These are phyloP conservation scores for Pelobates fuscus DNA, from an alignment of 2,113 vertebrate species.

Conservation along the genomic window DNA sequence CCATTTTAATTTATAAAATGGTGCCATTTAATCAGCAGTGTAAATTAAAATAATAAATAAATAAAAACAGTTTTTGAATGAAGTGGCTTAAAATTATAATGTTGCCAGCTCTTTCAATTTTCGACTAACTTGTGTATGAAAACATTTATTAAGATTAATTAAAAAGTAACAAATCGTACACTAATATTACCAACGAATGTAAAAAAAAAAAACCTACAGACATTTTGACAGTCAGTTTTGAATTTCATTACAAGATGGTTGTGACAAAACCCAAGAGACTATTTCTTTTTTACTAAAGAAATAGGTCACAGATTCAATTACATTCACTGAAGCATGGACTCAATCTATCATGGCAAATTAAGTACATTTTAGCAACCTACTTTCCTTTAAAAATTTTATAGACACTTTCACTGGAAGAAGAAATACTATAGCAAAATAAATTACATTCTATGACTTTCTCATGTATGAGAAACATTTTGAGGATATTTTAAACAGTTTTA, in stretches of 20 bases:
- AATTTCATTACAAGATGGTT: conserved; percentile 97
- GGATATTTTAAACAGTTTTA: conserved; percentile 66
- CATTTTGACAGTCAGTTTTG: conserved; percentile 91
- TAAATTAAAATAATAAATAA: too few relatives aligned
- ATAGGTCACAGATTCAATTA: conserved; percentile 99
- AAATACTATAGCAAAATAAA: conserved; percentile 83
- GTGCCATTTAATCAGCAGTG: too few relatives aligned
- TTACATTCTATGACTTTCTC: conserved; percentile 62
- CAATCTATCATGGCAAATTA: conserved; percentile 99
- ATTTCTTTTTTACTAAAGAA: conserved; percentile 98
- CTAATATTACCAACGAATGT: conserved; percentile 83
- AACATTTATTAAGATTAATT: conserved; percentile 84
- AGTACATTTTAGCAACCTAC: conserved; percentile 99
- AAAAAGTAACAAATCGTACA: conserved; percentile 83
- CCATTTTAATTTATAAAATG: too few relatives aligned
- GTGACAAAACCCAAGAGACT: conserved; percentile 97
- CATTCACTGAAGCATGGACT: conserved; percentile 99
- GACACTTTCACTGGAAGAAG: conserved; percentile 94
- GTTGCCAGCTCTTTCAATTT: conserved; percentile 53
- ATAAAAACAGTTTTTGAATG: too few relatives aligned
- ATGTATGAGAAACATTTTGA: conserved; percentile 51
- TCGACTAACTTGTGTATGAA: conserved; percentile 65
- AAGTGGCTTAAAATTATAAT: too few relatives aligned
- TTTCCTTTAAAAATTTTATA: conserved; percentile 99
- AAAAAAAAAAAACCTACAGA: conserved; percentile 89